Evolutionary conservation across 2,888 invertebrate genomes (phyloP), one percentile per base, ranked within the genome.

Genomic region (Protonemura montana): DNA sequence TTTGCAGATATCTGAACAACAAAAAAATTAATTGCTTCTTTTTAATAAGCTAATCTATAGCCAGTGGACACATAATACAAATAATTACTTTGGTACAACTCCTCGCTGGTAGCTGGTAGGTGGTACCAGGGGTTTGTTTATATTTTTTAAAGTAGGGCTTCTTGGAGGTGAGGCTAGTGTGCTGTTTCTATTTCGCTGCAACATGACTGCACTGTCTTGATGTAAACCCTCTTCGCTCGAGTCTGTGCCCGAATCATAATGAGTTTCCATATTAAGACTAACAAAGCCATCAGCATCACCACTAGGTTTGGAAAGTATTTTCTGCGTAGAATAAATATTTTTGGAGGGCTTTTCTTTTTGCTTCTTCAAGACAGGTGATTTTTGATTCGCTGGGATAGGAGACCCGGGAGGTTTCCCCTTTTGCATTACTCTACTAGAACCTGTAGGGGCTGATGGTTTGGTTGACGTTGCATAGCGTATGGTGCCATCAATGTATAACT

Each of bases 1-100:
- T 94, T 88, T 95, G 94, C 84, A 95, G 90, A 90, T 95, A 95
- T 89, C 95, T 95, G 35, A 28, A 30, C 29, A 30, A 82, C 26
- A 82, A 16, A 41, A 81, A 29, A 6, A 81, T 28, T 29, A 81
- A 85, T 80, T 25, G 84, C 27, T 0, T 26, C 10, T 78, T 78
- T 78, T 78, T 13, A 78, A 16, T 26, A 28, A 1, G 2, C 26
- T 7, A 26, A 7, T 78, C 28, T 78, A 25, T 7, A 27, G 26
- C 21, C 21, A 78, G 28, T 3, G 78, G 16, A 27, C 27, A 28
- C 26, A 78, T 59, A 59, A 21, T 59, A 59, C 7, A 59, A 21
- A 21, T 76, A 28, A 86, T 82, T 82, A 91, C 91, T 91, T 91
- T 78, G 91, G 91, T 87, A 91, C 90, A 88, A 90, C 90, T 87